Conservation (phyloP, 2,888 invertebrate genomes). For the Melanchra persicariae region DNA sequence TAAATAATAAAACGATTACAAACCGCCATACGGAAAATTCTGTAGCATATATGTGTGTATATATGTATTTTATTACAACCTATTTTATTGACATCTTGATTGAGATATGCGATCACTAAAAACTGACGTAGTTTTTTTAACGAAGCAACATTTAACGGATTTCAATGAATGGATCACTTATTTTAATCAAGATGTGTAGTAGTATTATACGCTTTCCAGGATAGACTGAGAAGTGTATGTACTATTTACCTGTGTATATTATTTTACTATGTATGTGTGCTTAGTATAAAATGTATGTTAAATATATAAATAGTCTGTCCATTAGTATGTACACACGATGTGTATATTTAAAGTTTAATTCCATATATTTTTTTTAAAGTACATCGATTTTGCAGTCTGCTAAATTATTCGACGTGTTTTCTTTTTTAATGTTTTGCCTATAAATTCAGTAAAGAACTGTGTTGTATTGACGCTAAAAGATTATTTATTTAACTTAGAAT, state of each 20-base stretch:
- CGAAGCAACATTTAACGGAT: neutral
- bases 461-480: neutral
- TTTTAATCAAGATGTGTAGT: slow-evolving; percentile 23
- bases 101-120: neutral
- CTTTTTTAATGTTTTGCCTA: neutral
- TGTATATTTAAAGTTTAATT: slow-evolving; percentile 9
- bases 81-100: slow-evolving; percentile 39
- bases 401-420: slow-evolving; percentile 41
- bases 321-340: slow-evolving; percentile 8
- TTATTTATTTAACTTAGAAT: neutral
- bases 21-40: slow-evolving; percentile 81
- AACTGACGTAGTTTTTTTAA: neutral
- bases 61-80: slow-evolving; percentile 47
- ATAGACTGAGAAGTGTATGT: neutral
- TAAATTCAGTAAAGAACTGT: neutral
- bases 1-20: slow-evolving; percentile 30
- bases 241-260: slow-evolving; percentile 2
- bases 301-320: slow-evolving; percentile 17
- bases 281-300: neutral
- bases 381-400: neutral
- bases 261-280: neutral
- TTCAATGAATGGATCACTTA: neutral
- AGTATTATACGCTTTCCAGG: neutral
- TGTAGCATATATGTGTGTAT: slow-evolving; percentile 49
- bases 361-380: neutral